Base-by-base conservation (phyloP, 2,888 invertebrate genomes). In the Tiliacea citrago region DNA sequence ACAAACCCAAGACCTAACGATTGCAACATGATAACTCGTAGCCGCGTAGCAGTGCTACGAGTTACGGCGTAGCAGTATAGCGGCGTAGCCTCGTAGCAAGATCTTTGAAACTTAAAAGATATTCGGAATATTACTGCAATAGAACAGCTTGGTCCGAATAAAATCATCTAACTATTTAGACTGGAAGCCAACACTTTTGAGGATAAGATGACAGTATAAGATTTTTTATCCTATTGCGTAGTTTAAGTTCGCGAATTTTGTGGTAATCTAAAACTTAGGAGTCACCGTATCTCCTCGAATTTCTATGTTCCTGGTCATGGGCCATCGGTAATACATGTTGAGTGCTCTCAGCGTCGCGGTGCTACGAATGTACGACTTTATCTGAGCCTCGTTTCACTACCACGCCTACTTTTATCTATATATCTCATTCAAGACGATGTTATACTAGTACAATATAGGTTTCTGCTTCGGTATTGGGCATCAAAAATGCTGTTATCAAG, bases 1-100 rank as follows among this genome's bases (percentile, higher is more conserved):
- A 69, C 71, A 61, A 67, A 69, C 51, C 60, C 47, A 53, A 69
- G 61, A 82, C 62, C 55, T 69, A 61, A 82, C 62, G 35, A 85
- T 83, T 82, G 86, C 45, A 73, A 86, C 83, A 68, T 66, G 73
- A 86, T 68, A 82, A 68, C 82, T 86, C 79, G 86, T 86, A 78
- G 79, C 66, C 53, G 68, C 86, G 84, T 84, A 84, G 84, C 76
- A 16, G 69, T 65, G 65, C 86, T 86, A 77, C 75, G 75, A 83
- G 70, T 60, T 86, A 86, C 84, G 80, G 47, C 73, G 84, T 83
- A 86, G 83, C 74, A 42, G 6, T 74, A 77, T 71, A 80, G 84
- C 18, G 24, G 18, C 62, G 73, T 66, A 65, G 75, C 35, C 1
- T 21, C 49, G 67, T 74, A 60, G 74, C 45, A 39, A 51, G 29